Evolutionary conservation across 2,113 vertebrate genomes (phyloP).

Genomic region (Xenopus borealis): DNA sequence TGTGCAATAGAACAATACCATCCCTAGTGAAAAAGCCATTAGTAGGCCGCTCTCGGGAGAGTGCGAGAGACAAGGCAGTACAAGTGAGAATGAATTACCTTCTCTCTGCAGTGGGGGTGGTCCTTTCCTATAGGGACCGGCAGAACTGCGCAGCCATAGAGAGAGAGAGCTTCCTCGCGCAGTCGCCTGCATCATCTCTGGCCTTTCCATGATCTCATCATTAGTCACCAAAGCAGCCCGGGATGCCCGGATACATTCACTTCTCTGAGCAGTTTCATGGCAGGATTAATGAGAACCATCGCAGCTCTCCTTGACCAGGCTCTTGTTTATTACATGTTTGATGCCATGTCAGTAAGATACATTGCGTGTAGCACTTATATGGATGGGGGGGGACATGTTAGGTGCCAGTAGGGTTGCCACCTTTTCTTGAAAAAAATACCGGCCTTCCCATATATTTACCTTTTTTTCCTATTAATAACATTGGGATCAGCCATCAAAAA

Average conservation of each 20-base stretch:
- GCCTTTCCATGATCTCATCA: conserved; percentile 39
- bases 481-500: too few species aligned
- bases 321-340: conserved; percentile 42
- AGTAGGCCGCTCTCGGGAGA: conserved; percentile 36
- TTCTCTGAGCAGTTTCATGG: conserved; percentile 9
- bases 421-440: too few species aligned
- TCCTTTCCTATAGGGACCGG: conserved; percentile 31
- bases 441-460: too few species aligned
- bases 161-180: conserved; percentile 8
- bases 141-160: conserved; percentile 25
- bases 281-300: conserved; percentile 39
- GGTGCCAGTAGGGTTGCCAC: neutral
- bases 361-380: neutral
- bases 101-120: conserved; percentile 40
- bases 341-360: conserved; percentile 21
- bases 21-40: conserved; percentile 43
- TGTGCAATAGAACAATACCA: conserved; percentile 37
- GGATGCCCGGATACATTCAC: conserved; percentile 6
- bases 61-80: conserved; percentile 27
- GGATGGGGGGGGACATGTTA: neutral
- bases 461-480: too few species aligned
- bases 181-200: conserved; percentile 30
- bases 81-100: conserved; percentile 45
- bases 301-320: conserved; percentile 38
- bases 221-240: conserved; percentile 34